Evolutionary conservation across 2,797 vertebrate genomes (phyloP), one percentile per base, ranked within the genome.

Genomic region (Tragopan temminckii): DNA sequence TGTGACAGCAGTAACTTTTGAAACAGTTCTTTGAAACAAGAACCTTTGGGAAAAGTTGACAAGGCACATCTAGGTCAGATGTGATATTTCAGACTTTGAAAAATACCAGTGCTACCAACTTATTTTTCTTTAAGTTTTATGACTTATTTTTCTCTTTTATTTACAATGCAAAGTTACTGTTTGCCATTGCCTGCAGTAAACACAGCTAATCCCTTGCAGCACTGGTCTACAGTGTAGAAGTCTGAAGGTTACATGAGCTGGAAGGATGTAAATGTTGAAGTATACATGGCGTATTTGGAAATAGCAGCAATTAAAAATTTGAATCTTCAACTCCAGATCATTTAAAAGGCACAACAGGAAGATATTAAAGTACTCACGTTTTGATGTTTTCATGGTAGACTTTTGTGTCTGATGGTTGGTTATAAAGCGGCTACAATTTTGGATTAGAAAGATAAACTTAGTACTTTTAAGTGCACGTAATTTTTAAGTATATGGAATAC

Each of bases 321-420:
- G 20, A 78, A 94, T 67, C 25, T 78, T 93, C 81, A 46, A 63
- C 75, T 43, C 15, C 36, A 74, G 43, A 24, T 7, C 35, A 66
- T 84, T 86, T 79, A 94, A 95, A 46, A 20, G 20, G 71, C 45
- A 64, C 66, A 89, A 75, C 5, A 82, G 75, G 66, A 94, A 78
- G 89, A 69, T 13, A 52, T 31, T 23, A 50, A 59, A 94, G 86
- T 85, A 99, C 99, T 99, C 97, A 99, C 99, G 99, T 99, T 98
- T 99, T 99, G 97, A 99, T 99, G 98, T 99, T 99, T 96, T 99
- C 99, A 94, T 99, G 99, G 98, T 99, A 99, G 80, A 99, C 99
- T 96, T 99, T 99, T 76, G 99, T 99, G 97, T 99, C 99, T 13
- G 99, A 99, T 0, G 99, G 99, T 79, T 99, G 99, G 98, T 99